phyloP scores from a whole-genome alignment of 2,888 invertebrate species.

The Deilephila elpenor region DNA sequence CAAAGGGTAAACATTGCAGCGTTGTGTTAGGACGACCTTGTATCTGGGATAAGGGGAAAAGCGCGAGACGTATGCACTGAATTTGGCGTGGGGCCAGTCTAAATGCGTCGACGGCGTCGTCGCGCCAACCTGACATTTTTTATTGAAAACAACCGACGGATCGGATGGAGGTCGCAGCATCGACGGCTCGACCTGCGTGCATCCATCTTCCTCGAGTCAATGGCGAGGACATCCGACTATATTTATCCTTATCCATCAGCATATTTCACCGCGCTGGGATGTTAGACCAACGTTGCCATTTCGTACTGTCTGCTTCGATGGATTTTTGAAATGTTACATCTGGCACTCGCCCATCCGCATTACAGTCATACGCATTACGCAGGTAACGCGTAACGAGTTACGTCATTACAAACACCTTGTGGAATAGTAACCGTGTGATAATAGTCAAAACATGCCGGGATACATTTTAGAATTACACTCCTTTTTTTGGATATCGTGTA shows the following conservation, averaged over 20 bases:
- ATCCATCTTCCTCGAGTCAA: slow-evolving; percentile 81
- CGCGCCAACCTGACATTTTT: slow-evolving; percentile 81
- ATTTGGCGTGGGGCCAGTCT: slow-evolving; percentile 77
- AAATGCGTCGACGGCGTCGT: slow-evolving; percentile 73
- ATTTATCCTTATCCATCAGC: slow-evolving; percentile 72
- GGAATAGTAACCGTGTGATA: slow-evolving; percentile 6
- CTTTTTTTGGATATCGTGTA: not conserved
- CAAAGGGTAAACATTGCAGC: slow-evolving; percentile 52
- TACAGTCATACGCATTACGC: slow-evolving; percentile 51
- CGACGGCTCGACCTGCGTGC: slow-evolving; percentile 70
- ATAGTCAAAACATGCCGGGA: not conserved
- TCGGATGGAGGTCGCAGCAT: slow-evolving; percentile 70
- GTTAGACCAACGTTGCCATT: slow-evolving; percentile 58
- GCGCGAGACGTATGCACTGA: slow-evolving; percentile 71
- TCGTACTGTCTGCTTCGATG: slow-evolving; percentile 43
- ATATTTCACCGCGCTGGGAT: slow-evolving; percentile 51
- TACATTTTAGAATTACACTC: not conserved
- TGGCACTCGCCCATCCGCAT: slow-evolving; percentile 60
- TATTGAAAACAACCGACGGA: slow-evolving; percentile 80
- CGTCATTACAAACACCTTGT: slow-evolving; percentile 42
- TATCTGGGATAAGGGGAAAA: slow-evolving; percentile 59
- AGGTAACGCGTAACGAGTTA: slow-evolving; percentile 49
- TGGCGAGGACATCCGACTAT: slow-evolving; percentile 79
- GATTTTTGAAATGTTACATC: slow-evolving; percentile 50
- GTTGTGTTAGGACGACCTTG: slow-evolving; percentile 72